Conservation (phyloP, 2,888 invertebrate species). For the Nemoura dubitans region DNA sequence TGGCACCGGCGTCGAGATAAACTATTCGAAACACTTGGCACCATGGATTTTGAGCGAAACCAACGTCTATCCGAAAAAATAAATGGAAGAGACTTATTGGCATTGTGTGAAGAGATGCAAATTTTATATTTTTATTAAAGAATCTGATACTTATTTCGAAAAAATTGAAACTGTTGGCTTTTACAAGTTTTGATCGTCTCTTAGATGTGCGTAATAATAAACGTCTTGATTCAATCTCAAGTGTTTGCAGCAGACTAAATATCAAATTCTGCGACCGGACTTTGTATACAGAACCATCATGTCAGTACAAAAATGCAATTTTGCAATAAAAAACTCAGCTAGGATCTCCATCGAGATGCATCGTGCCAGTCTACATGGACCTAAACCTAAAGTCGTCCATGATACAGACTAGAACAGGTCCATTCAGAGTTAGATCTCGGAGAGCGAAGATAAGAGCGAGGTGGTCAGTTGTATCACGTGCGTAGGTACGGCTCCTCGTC, state of each 20-base stretch:
- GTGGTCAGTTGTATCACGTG: neutral
- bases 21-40: constrained; percentile 39
- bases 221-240: too few species aligned
- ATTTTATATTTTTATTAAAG: too few species aligned
- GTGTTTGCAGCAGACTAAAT: too few species aligned
- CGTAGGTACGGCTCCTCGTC: neutral
- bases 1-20: constrained; percentile 42
- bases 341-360: neutral
- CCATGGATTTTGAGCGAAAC: neutral
- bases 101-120: too few species aligned
- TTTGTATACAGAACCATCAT: too few species aligned
- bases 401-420: neutral
- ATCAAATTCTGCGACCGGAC: too few species aligned
- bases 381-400: neutral
- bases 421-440: neutral
- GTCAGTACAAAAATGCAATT: too few species aligned
- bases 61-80: neutral
- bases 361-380: neutral
- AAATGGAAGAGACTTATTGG: neutral
- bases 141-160: too few species aligned
- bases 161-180: too few species aligned
- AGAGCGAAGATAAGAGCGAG: neutral
- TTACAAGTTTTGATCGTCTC: too few species aligned
- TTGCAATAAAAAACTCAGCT: neutral
- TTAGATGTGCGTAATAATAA: too few species aligned